These are phyloP conservation scores for Aldrovandia affinis DNA, from an alignment of 2,797 vertebrate species.

Conservation along the genomic window DNA sequence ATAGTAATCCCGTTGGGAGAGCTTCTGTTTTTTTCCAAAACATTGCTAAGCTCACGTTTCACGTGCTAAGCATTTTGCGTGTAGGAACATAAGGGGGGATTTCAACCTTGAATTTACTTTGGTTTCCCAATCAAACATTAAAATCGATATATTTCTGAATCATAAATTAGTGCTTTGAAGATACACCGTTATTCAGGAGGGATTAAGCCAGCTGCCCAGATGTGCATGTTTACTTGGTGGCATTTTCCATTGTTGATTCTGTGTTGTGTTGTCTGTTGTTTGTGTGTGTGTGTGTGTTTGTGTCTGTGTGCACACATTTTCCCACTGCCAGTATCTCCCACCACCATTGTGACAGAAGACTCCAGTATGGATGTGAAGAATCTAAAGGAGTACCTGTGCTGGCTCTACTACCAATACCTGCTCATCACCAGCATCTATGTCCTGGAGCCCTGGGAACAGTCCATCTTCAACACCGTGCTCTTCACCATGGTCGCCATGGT, in stretches of 20 bases:
- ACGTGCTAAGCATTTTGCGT: neutral
- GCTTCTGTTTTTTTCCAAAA: neutral
- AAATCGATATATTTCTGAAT: neutral
- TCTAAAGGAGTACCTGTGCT: conserved; percentile 85
- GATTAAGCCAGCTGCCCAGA: conserved; percentile 10
- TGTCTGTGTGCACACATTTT: neutral
- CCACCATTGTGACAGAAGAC: neutral
- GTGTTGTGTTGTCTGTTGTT: conserved; percentile 16
- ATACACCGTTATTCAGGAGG: neutral
- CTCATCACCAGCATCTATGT: conserved; percentile 94
- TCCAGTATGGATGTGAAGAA: conserved; percentile 84
- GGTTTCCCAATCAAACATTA: neutral
- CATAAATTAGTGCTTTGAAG: neutral
- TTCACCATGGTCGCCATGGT: conserved; percentile 90
- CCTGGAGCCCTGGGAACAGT: conserved; percentile 95
- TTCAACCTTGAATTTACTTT: neutral
- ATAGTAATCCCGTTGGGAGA: neutral
- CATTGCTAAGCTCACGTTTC: neutral
- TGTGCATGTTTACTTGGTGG: conserved; percentile 18
- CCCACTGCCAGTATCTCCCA: neutral
- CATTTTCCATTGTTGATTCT: conserved; percentile 8
- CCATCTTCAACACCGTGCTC: conserved; percentile 89
- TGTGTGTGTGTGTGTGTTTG: conserved; percentile 5
- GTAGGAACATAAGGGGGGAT: neutral
- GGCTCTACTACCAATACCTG: conserved; percentile 98